A percentile compares a stretch with the other conserved stretches of the same genome.
These are phyloP conservation scores for Morelia viridis DNA, from an alignment of 2,797 vertebrate species.

Conservation along the genomic window DNA sequence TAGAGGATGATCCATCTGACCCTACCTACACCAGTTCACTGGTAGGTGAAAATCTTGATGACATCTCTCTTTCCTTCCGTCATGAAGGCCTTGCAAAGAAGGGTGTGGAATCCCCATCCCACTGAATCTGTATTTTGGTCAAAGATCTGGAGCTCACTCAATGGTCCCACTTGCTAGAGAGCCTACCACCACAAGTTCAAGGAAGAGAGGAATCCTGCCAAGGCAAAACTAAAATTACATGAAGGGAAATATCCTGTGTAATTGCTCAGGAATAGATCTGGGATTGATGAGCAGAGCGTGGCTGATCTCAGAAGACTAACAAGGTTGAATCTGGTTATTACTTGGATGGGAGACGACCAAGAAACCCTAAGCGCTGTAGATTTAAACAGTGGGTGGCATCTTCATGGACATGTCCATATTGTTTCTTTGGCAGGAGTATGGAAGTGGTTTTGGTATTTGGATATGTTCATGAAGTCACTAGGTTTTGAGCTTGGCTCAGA, in stretches of 20 bases:
- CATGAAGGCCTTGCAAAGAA: not conserved
- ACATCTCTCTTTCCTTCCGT: not conserved
- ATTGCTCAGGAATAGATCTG: not conserved
- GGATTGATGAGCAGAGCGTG: not conserved
- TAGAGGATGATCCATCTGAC: constrained; percentile 92
- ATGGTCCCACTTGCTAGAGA: too few species aligned
- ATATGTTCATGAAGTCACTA: not conserved
- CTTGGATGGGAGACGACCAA: not conserved
- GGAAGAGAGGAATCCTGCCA: not conserved
- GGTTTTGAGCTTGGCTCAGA: not conserved
- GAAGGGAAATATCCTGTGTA: not conserved
- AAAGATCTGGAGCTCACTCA: not conserved
- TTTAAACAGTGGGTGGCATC: not conserved
- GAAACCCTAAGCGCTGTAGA: not conserved
- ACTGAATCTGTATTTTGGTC: not conserved
- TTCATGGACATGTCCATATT: not conserved
- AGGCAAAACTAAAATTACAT: not conserved
- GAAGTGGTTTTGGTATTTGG: not conserved
- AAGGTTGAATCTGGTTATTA: too few species aligned
- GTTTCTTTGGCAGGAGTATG: not conserved
- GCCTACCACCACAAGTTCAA: not conserved
- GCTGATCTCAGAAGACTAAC: not conserved
- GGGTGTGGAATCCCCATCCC: not conserved
- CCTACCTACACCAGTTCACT: constrained; percentile 97
- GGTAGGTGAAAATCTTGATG: constrained; percentile 71